Evolutionary conservation across 2,888 invertebrate species (phyloP), one percentile per base, ranked within the genome.

Genomic region (Phasia obesa): DNA sequence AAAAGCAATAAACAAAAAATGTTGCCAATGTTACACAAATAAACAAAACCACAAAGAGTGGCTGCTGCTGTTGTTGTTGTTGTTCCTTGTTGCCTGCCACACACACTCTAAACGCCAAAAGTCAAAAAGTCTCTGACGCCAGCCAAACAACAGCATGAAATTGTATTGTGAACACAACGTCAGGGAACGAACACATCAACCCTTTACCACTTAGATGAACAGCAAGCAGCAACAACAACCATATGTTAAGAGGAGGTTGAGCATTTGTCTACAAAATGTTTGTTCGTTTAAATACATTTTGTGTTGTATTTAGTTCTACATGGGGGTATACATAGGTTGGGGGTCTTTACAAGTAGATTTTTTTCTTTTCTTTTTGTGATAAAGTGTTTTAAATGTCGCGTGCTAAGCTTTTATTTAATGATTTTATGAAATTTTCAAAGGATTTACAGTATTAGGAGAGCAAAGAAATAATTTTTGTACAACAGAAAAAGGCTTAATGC

Each of bases 111-210:
- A 71, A 82, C 80, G 84, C 81, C 81, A 85, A 84, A 85, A 85
- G 85, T 85, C 85, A 85, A 85, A 84, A 85, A 85, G 84, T 85
- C 84, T 81, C 77, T 78, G 83, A 83, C 83, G 83, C 83, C 79
- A 83, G 44, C 65, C 60, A 83, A 75, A 77, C 55, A 74, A 75
- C 60, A 53, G 25, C n/a, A 59, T 53, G 74, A 77, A 76, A 77
- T 77, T 73, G 69, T 51, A 60, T 64, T 78, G 57, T 71, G 55
- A 70, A 75, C 23, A 53, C 44, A 53, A 53, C 47, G 4, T 35
- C 35, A 42, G 15, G n/a, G n/a, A 27, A 59, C 31, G 35, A 47
- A 21, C 42, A 15, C 65, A 65, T 47, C 55, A 51, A 77, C 77
- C 77, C 77, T 70, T 70, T 70, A 31, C 31, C 67, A 47, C 44